Evolutionary conservation across 2,113 vertebrate species (phyloP).

Genomic region (Stegostoma tigrinum): DNA sequence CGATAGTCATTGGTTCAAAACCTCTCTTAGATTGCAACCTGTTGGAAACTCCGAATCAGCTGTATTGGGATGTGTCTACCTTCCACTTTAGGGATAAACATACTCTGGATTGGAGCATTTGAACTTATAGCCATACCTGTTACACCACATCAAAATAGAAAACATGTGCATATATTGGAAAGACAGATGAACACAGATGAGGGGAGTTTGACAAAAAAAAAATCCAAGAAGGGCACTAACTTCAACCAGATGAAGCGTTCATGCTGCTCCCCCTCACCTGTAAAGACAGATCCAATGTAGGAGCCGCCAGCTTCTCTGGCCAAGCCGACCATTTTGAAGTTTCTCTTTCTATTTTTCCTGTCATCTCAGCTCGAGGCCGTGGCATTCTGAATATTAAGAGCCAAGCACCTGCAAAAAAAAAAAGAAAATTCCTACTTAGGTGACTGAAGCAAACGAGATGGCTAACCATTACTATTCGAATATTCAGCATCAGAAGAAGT

Average conservation of each 20-base stretch:
- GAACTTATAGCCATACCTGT: not conserved
- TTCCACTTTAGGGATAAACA: not conserved
- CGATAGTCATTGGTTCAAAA: not conserved
- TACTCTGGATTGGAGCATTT: not conserved
- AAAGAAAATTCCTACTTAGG: not conserved
- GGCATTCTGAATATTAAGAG: not conserved
- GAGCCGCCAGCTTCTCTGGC: not conserved
- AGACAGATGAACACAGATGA: not conserved
- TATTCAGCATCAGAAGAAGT: not conserved
- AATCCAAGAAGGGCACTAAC: not conserved
- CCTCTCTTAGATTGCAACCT: not conserved
- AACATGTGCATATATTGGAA: not conserved
- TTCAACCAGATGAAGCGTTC: not conserved
- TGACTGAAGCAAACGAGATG: not conserved
- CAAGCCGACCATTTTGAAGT: not conserved
- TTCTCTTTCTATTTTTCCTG: not conserved
- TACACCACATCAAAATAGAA: not conserved
- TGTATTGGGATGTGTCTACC: not conserved
- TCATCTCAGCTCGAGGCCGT: not conserved
- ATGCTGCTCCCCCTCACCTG: constrained; percentile 19
- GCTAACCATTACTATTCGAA: not conserved
- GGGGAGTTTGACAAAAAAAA: not conserved
- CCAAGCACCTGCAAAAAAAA: not conserved
- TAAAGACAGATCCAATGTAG: not conserved
- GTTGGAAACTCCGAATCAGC: not conserved